Evolutionary conservation across 2,797 vertebrate species (phyloP).

Genomic region (Poliocrania exsul): DNA sequence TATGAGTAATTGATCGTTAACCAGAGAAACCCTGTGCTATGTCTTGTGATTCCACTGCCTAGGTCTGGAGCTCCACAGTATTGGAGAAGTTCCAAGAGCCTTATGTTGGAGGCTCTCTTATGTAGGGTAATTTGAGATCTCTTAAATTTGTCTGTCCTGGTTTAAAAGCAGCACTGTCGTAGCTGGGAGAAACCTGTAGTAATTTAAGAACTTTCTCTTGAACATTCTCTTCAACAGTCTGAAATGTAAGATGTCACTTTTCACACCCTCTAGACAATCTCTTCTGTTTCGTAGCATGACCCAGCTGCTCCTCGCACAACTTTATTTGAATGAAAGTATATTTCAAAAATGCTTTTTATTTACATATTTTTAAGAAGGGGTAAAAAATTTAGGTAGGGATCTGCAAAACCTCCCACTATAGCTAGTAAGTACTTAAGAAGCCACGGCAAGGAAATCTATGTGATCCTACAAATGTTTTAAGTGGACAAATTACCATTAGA

Average conservation of each 20-base stretch:
- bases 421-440: not conserved
- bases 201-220: not conserved
- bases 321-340: not conserved
- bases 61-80: not conserved
- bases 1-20: not conserved
- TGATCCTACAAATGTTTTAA: not conserved
- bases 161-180: not conserved
- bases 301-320: not conserved
- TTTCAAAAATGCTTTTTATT: not conserved
- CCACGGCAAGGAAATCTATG: not conserved
- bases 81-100: not conserved
- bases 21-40: not conserved
- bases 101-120: not conserved
- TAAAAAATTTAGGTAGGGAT: not conserved
- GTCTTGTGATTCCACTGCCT: not conserved
- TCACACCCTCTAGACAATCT: not conserved
- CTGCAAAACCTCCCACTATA: not conserved
- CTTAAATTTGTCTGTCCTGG: not conserved
- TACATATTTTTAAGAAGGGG: not conserved
- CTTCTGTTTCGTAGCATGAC: not conserved
- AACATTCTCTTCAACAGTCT: not conserved
- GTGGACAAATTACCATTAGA: not conserved
- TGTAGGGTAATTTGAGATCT: not conserved
- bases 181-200: not conserved
- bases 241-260: conserved; percentile 8